Evolutionary conservation across 2,888 invertebrate species (phyloP).

Genomic region (Sympetrum striolatum): DNA sequence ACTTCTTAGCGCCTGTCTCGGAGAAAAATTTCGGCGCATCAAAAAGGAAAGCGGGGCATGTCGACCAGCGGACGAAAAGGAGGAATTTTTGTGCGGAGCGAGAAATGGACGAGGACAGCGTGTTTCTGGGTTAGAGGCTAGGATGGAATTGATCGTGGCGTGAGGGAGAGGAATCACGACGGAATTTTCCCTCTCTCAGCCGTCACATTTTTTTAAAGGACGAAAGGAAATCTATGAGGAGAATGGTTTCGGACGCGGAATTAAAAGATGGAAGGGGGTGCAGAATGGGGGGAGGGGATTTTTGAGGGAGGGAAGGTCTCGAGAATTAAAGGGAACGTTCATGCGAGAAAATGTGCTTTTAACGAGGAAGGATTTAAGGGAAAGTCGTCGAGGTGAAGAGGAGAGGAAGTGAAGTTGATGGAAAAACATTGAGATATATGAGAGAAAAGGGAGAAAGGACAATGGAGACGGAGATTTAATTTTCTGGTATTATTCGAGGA

Average conservation of each 20-base stretch:
- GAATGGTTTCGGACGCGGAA: background rate
- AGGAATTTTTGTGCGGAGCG: background rate
- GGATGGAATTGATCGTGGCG: background rate
- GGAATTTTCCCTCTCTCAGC: no score
- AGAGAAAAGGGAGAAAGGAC: background rate
- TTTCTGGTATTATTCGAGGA: background rate
- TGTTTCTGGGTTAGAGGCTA: background rate
- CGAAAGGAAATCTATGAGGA: background rate
- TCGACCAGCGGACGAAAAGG: background rate
- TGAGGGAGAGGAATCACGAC: background rate
- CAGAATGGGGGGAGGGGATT: background rate
- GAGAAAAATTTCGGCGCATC: background rate
- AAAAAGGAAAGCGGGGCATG: background rate
- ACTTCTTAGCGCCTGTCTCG: background rate
- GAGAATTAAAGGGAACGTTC: slow-evolving; percentile 15
- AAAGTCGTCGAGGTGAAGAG: background rate
- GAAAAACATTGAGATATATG: background rate
- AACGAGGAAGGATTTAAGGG: background rate
- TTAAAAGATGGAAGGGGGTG: background rate
- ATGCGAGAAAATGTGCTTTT: slow-evolving; percentile 9
- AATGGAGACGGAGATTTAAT: background rate
- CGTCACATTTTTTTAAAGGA: no score
- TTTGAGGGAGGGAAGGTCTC: background rate
- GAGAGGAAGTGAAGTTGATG: background rate
- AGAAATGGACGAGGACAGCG: background rate